Base-by-base conservation (phyloP, 2,797 vertebrate genomes). In the Paguma larvata region DNA sequence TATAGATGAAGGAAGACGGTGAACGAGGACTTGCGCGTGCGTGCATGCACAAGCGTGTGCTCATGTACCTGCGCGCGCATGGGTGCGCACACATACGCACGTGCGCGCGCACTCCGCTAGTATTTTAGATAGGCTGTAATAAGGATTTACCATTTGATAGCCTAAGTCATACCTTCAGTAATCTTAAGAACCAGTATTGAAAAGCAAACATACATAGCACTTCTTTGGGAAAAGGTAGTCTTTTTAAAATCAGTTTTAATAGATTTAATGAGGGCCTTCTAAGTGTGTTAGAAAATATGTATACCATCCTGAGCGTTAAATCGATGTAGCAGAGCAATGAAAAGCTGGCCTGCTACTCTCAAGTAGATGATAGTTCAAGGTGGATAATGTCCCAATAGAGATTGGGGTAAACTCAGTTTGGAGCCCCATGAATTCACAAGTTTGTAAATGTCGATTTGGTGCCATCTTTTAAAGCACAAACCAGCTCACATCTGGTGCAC, bases 171-270 rank as follows among this genome's bases (percentile, higher is more conserved):
- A 82, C 16, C 5, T 89, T 90, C 53, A 73, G 88, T n/a, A 73
- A n/a, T 84, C 44, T 90, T 88, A 94, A 68, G 32, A 87, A 41
- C 6, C 23, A 67, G 21, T 67, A 21, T 82, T 72, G 77, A 30
- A 91, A 96, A 87, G 6, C 2, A 82, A 92, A 85, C 48, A 56
- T 14, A 89, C 9, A 32, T 53, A 59, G 19, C 23, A 53, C 78
- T 94, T 67, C n/a, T 87, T 78, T n/a, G 38, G 62, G 27, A 68
- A 96, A 90, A 83, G 9, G 2, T 53, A 77, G 16, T 65, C 9
- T 15, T 88, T 48, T 96, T 93, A 59, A 89, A 92, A 82, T 94
- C 59, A 78, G 30, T 79, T 91, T 38, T 89, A 25, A 46, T 23
- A 63, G 34, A 90, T 72, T 91, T 94, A 93, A 93, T 73, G 7